Evolutionary conservation across 1,140 invertebrate species (phyloP).

Genomic region (Drosophila biarmipes): DNA sequence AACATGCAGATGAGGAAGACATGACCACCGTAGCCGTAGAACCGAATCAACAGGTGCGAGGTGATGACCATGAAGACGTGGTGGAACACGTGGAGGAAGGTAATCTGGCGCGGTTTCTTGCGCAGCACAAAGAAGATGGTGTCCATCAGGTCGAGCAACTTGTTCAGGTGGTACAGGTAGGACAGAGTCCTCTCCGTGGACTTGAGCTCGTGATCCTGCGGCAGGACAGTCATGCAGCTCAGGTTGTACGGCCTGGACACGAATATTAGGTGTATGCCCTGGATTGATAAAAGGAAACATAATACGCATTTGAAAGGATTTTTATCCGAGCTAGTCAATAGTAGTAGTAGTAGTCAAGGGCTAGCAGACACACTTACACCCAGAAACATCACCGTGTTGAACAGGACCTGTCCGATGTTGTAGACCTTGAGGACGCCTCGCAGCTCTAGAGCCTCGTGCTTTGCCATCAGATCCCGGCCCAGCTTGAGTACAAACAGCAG

Average conservation of each 20-base stretch:
- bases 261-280: slow-evolving; percentile 25
- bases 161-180: slow-evolving; percentile 50
- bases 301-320: too few species aligned
- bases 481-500: slow-evolving; percentile 87
- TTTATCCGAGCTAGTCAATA: too few species aligned
- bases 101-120: slow-evolving; percentile 50
- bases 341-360: too few species aligned
- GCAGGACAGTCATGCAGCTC: slow-evolving; percentile 26
- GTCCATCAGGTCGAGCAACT: slow-evolving; percentile 48
- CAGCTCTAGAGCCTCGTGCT: slow-evolving; percentile 92
- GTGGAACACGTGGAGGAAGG: slow-evolving; percentile 47
- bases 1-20: slow-evolving; percentile 60
- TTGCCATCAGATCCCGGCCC: slow-evolving; percentile 92
- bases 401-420: slow-evolving; percentile 88
- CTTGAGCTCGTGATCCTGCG: slow-evolving; percentile 36
- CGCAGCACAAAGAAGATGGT: slow-evolving; percentile 59
- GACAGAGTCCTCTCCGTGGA: slow-evolving; percentile 14
- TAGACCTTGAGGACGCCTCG: slow-evolving; percentile 90
- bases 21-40: slow-evolving; percentile 86
- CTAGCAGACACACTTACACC: slow-evolving; percentile 10
- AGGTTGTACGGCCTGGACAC: slow-evolving; percentile 24
- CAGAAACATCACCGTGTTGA: slow-evolving; percentile 27
- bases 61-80: slow-evolving; percentile 86
- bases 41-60: neutral
- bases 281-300: neutral